A percentile compares a stretch with the other conserved stretches of the same genome.
These are phyloP conservation scores for Nymphicus hollandicus DNA, from an alignment of 2,113 vertebrate species.

Conservation along the genomic window DNA sequence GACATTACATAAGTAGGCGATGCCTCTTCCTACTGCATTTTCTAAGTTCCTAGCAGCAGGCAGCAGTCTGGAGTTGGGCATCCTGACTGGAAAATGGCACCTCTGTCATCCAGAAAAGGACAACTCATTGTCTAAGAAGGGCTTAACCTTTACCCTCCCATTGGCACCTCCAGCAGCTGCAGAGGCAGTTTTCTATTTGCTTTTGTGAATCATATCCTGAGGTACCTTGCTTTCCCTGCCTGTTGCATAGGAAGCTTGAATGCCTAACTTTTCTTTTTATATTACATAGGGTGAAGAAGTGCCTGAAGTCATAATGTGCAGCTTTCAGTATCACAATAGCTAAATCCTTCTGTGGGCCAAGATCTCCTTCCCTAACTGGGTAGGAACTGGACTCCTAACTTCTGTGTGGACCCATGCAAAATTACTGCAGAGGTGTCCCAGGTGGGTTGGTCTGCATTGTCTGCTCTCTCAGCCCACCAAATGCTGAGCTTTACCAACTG, in stretches of 20 bases:
- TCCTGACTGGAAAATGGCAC: background rate
- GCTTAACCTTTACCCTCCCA: background rate
- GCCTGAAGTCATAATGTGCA: background rate
- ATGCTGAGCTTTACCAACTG: background rate
- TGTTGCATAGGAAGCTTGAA: background rate
- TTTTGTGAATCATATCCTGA: background rate
- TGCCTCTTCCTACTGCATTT: slow-evolving; percentile 3
- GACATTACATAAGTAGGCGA: background rate
- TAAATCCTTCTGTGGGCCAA: background rate
- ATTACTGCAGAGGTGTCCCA: background rate
- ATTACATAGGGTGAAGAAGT: background rate
- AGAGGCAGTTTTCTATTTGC: background rate
- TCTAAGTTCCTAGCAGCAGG: background rate
- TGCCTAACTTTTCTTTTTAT: background rate
- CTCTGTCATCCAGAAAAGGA: background rate
- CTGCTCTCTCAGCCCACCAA: background rate
- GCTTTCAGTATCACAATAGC: background rate
- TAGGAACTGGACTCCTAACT: background rate
- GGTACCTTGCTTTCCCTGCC: background rate
- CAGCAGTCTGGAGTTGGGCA: background rate
- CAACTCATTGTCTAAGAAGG: background rate
- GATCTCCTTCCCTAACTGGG: background rate
- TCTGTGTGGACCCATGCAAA: background rate
- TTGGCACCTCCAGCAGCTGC: background rate
- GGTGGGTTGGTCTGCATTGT: background rate